Percentiles rank a stretch among this genome's conserved stretches.
phyloP scores from a whole-genome alignment of 1,140 invertebrate species.

The Orchestia grillus region DNA sequence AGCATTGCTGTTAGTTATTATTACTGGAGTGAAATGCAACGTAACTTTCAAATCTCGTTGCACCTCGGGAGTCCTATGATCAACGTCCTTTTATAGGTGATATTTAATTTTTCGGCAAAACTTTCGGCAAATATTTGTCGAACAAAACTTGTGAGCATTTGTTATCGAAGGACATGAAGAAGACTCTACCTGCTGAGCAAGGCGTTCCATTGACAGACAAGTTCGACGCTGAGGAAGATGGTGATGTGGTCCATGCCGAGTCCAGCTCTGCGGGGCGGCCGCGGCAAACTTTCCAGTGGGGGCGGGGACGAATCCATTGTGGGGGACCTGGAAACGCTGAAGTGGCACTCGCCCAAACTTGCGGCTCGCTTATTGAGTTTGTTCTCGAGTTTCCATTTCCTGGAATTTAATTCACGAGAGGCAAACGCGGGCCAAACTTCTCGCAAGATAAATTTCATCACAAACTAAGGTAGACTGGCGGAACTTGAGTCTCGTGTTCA shows the following conservation, averaged over 20 bases:
- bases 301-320: slow-evolving; percentile 15
- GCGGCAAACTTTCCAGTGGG: background rate
- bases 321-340: background rate
- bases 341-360: slow-evolving; percentile 33
- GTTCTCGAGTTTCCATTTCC: background rate
- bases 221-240: background rate
- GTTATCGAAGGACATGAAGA: background rate
- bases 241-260: background rate
- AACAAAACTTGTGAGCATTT: too few relatives aligned
- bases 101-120: too few relatives aligned
- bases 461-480: background rate
- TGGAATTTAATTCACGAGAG: background rate
- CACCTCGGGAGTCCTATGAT: too few relatives aligned
- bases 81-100: too few relatives aligned
- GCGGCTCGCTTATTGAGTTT: slow-evolving; percentile 40
- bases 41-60: too few relatives aligned
- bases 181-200: background rate
- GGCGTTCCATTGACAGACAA: background rate
- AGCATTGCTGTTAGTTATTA: too few relatives aligned
- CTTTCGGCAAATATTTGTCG: too few relatives aligned
- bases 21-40: too few relatives aligned
- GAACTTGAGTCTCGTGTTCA: background rate
- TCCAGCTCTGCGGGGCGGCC: background rate
- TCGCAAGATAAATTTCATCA: background rate
- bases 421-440: background rate